These are phyloP conservation scores for Pelecanus crispus DNA, from an alignment of 2,113 vertebrate species.

Conservation along the genomic window DNA sequence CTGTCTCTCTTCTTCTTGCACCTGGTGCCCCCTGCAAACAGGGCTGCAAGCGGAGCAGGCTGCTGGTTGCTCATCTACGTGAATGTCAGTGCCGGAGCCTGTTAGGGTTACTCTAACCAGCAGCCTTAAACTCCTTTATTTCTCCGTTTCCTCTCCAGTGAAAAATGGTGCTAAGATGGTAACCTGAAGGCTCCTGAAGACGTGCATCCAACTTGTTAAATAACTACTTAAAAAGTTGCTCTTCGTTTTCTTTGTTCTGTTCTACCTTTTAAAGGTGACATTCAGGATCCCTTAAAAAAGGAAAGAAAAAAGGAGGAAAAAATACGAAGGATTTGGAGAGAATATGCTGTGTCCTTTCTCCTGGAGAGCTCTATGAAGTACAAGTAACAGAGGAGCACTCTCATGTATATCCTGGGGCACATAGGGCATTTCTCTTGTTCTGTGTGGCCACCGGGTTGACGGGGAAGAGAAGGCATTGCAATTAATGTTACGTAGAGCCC, in stretches of 20 bases:
- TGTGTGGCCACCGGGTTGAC: background rate
- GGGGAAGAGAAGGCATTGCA: background rate
- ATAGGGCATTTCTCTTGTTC: background rate
- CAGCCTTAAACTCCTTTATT: background rate
- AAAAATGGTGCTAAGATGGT: background rate
- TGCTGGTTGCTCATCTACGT: background rate
- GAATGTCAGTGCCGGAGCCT: background rate
- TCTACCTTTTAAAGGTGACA: background rate
- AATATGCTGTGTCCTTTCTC: background rate
- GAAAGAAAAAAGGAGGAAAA: background rate
- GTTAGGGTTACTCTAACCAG: background rate
- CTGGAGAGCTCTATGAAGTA: background rate
- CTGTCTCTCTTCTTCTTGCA: background rate
- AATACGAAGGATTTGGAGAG: background rate
- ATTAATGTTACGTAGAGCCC: background rate
- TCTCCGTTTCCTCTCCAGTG: background rate
- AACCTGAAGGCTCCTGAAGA: background rate
- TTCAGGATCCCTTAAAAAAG: background rate
- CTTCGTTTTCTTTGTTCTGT: background rate
- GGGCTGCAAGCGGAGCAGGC: background rate
- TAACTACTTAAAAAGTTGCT: background rate
- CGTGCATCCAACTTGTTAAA: background rate
- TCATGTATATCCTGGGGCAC: background rate
- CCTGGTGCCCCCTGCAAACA: background rate
- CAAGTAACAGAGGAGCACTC: background rate